Evolutionary conservation across 2,797 vertebrate genomes (phyloP).

Genomic region (Novumbra hubbsi): DNA sequence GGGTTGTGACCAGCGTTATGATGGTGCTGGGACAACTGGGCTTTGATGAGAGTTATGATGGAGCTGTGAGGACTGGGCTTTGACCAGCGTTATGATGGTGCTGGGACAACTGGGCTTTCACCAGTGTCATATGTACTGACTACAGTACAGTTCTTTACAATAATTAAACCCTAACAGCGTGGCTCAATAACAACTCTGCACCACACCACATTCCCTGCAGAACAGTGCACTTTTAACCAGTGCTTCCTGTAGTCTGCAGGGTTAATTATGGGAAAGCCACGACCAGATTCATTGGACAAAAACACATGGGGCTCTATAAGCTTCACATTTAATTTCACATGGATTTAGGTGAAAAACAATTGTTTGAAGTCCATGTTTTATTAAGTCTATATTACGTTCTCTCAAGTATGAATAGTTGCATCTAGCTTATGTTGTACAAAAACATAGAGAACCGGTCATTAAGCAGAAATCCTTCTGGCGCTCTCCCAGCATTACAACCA

Average conservation of each 20-base stretch:
- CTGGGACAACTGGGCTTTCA: neutral
- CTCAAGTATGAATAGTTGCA: no score
- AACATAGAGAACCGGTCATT: constrained; percentile 9
- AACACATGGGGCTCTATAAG: no score
- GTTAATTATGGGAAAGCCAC: neutral
- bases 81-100: no score
- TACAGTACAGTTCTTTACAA: neutral
- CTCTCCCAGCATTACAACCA: constrained; percentile 18
- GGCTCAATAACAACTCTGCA: neutral
- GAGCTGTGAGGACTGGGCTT: no score
- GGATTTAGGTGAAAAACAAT: no score
- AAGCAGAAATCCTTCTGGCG: neutral
- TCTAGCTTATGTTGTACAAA: neutral
- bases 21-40: no score
- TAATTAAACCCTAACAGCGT: neutral
- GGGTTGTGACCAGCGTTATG: no score
- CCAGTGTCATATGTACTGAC: constrained; percentile 2
- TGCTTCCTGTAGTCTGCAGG: neutral
- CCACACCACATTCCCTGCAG: neutral
- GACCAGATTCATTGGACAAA: no score
- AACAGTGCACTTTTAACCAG: neutral
- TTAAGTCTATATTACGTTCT: no score
- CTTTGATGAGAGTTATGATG: no score
- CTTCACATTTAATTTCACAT: no score
- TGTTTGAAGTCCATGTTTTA: no score